Evolutionary conservation across 2,888 invertebrate species (phyloP), one percentile per base, ranked within the genome.

Genomic region (Polymixis lichenea): DNA sequence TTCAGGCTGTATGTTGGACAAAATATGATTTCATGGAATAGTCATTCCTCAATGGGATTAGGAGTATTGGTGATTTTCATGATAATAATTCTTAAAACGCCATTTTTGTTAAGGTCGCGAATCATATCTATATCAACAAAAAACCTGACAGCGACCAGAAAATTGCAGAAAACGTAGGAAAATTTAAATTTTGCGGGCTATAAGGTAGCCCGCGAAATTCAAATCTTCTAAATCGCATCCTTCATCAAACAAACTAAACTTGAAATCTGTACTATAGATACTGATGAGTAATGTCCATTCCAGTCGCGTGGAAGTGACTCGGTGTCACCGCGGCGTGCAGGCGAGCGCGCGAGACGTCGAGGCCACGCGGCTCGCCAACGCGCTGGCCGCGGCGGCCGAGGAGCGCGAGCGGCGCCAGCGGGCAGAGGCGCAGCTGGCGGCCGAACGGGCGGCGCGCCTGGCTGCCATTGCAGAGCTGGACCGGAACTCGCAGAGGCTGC

Each of bases 381-480:
- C 97, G 82, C 92, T 97, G 79, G 97, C 97, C n/a, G 97, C 97
- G 80, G 97, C 97, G 80, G 97, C 97, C 11, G 97, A 96, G 80
- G 95, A 98, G 84, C 97, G 97, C 77, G 95, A 94, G 62, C 97
- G 97, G 80, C 90, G 98, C 38, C 91, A 93, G 74, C 97, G 97
- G 82, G 95, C 97, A 67, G 97, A 98, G 89, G 93, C 97, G 66
- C 97, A 97, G 86, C 93, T 98, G 85, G 97, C 97, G 58, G 97
- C 97, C 22, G 98, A 98, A 89, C 96, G 97, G 5, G 97, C 97
- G 17, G 98, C 98, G 77, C 97, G 98, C 73, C 97, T 97, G n/a
- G 97, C 98, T 7, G 97, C 98, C 76, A 97, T 98, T 89, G 97
- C 97, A 25, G 98, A 98, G 92, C 94, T 98, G 65, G 97, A 98